Base-by-base conservation (phyloP, 2,888 invertebrate species). In the Coleophora deauratella region DNA sequence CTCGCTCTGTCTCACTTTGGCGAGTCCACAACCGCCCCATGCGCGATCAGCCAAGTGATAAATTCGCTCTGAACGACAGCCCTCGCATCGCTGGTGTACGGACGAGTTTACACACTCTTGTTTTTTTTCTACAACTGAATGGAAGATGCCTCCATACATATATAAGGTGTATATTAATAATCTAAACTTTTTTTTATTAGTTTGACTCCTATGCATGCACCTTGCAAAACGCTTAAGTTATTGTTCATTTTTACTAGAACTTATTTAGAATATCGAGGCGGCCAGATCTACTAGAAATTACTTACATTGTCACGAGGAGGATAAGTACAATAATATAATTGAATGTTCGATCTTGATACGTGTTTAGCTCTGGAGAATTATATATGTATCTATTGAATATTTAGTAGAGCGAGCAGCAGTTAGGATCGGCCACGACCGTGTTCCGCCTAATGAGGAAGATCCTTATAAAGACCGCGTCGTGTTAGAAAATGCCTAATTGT, bases 401-500 rank as follows among this genome's bases (percentile, higher is more conserved):
- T 80, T 70, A 78, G 63, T 64, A 67, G 67, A 62, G 60, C 55
- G 58, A 58, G 52, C 54, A 57, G 55, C 53, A 55, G 53, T 56
- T 52, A 54, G 57, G 56, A 49, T 54, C 73, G 54, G 53, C 55
- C 52, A 54, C 56, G 56, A 49, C 54, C 73, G 54, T 76, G 79
- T 80, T 62, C 49, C 47, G 62, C 67, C 75, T 79, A 80, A 82
- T 78, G 75, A 78, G 73, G 60, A 65, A 60, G 58, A 59, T 59
- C 73, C 75, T 69, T 77, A 72, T 74, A 71, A 62, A 66, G 67
- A 58, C 56, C 55, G 62, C 52, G 55, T 56, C 66, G 69, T 72
- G 70, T 77, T 75, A 73, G 72, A 73, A 77, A 77, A 73, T 70
- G 67, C 70, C 73, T 72, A 78, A 78, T 75, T 79, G 73, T 72